Evolutionary conservation across 2,888 invertebrate species (phyloP).

Genomic region (Limnephilus marmoratus): DNA sequence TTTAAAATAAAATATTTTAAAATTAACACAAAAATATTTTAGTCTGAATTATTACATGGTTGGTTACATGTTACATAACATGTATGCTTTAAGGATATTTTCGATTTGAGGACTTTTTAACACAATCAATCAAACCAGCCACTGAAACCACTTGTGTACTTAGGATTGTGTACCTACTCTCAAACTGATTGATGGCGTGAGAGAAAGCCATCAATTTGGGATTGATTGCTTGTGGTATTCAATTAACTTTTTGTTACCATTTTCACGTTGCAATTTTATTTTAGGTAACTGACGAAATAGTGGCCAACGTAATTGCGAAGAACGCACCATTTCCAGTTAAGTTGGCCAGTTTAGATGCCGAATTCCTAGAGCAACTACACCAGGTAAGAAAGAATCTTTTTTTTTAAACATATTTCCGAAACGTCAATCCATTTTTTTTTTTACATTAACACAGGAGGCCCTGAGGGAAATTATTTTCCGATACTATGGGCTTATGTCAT

Average conservation of each 20-base stretch:
- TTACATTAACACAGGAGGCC: no score
- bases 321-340: slow-evolving; percentile 50
- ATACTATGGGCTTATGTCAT: no score
- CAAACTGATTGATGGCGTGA: neutral
- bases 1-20: no score
- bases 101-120: neutral
- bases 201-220: neutral
- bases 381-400: neutral
- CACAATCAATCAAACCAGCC: neutral
- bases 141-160: neutral
- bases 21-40: neutral
- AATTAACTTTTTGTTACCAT: neutral
- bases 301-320: slow-evolving; percentile 66
- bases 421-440: neutral
- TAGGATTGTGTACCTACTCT: neutral
- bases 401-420: neutral
- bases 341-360: slow-evolving; percentile 52
- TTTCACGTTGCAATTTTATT: neutral
- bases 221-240: neutral
- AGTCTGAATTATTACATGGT: neutral
- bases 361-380: slow-evolving; percentile 53
- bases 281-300: slow-evolving; percentile 68
- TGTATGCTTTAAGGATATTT: neutral
- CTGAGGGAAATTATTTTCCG: no score
- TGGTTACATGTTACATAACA: neutral